Conservation (phyloP, 2,113 vertebrate genomes). For the Corythaixoides concolor region DNA sequence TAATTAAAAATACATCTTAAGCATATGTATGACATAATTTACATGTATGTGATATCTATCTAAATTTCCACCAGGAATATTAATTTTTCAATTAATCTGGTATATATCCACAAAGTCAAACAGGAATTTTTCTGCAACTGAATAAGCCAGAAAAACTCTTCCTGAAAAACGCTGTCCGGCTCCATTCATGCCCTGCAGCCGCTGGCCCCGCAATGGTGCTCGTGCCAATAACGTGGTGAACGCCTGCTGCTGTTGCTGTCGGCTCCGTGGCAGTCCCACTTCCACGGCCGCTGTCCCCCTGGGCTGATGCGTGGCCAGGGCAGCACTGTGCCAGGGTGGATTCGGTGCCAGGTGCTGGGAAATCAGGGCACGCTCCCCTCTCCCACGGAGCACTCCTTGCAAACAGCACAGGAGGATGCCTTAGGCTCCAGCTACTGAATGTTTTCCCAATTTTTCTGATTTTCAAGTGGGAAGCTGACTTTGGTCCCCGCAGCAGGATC, state of each 20-base stretch:
- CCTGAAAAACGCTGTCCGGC: neutral
- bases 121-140: neutral
- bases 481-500: neutral
- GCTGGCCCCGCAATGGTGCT: neutral
- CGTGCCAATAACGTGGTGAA: accelerated
- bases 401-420: neutral
- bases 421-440: neutral
- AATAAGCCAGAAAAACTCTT: neutral
- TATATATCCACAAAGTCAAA: neutral
- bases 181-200: neutral
- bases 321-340: neutral
- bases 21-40: neutral
- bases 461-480: neutral
- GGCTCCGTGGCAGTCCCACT: neutral
- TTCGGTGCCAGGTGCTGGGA: no score
- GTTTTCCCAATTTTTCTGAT: neutral
- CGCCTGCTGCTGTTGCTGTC: neutral
- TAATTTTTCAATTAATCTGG: neutral
- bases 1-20: neutral
- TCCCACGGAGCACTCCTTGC: neutral
- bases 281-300: neutral
- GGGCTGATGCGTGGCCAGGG: neutral
- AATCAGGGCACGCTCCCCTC: no score
- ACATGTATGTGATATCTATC: neutral
- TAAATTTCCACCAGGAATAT: neutral